Evolutionary conservation across 2,888 invertebrate species (phyloP), one percentile per base, ranked within the genome.

Genomic region (Eurytoma adleriae): DNA sequence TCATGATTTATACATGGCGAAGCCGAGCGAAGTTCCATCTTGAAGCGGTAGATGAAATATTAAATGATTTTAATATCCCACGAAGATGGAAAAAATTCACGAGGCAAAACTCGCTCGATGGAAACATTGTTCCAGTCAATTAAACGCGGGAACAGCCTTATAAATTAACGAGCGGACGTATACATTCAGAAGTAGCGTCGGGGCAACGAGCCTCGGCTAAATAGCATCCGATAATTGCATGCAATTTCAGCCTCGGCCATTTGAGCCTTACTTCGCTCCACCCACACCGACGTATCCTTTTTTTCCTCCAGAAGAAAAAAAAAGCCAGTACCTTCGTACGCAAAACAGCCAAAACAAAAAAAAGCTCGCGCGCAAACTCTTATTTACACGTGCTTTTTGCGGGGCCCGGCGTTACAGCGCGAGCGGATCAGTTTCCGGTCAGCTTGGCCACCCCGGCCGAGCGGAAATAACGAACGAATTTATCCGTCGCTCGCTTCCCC

Each of bases 381-480:
- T 54, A 54, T 54, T 50, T 12, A 52, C 27, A 27, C 14, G 27
- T 18, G 61, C 61, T 40, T 4, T 40, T 40, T 7, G 40, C 40
- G 5, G 40, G 40, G 14, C 56, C 4, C 40, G 50, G 20, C 13
- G 7, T 40, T 59, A n/a, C 62, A 30, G 40, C 52, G 59, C 16
- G 59, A 30, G 57, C 68, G 78, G 76, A 81, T 82, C 84, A 79
- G 82, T 85, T 86, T 85, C 84, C 83, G 84, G 84, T 84, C 83
- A 85, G 84, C 75, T 82, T 83, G 82, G 82, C 85, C 80, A 24
- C 72, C 69, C 62, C 74, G 72, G 64, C 83, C 76, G 78, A 82
- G 68, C 84, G 83, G 84, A 85, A 86, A 86, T 82, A 86, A 84
- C 84, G 83, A 84, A 85, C 82, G 83, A 83, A 85, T 86, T 83